Evolutionary conservation across 1,140 invertebrate genomes (phyloP), one percentile per base, ranked within the genome.

Genomic region (Phocides pigmalion): DNA sequence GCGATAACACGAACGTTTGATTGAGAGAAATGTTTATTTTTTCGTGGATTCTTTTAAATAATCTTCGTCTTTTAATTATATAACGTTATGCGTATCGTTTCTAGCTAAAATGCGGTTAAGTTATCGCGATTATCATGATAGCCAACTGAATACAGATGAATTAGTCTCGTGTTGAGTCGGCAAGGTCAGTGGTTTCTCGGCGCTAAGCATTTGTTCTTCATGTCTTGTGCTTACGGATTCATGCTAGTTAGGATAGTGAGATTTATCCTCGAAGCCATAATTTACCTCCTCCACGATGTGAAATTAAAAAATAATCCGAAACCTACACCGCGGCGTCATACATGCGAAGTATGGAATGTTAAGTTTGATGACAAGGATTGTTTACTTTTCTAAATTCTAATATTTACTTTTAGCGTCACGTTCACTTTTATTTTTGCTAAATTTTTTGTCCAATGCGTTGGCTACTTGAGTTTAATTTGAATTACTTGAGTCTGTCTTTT

Each of bases 181-280:
- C 73, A 82, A 86, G 83, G 83, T 80, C 76, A 70, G 75, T 78
- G 46, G 19, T 64, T 58, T 65, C 72, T 70, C 56, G 19, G 61
- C 32, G 47, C 20, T 59, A 58, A 70, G 35, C 58, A 64, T 2
- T 39, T 15, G 47, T 72, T 73, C 65, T 49, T 66, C 69, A 71
- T 68, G 58, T 54, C n/a, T 39, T 47, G 15, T 39, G 47, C 16
- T 50, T 22, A 25, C 39, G 19, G 50, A 59, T 11, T 44, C 41
- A 32, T 59, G 54, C 25, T 14, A n/a, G 51, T 22, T 19, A 73
- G 74, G 71, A 72, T 83, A 15, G 71, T 73, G 9, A 76, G 74
- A 64, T 76, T 68, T 72, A 68, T 80, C 50, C 64, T 79, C 5
- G 76, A 84, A 47, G 76, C 28, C n/a, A 14, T 59, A 16, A 22